These are phyloP conservation scores for Mechanitis mazaeus DNA, from an alignment of 2,888 invertebrate genomes.

Conservation along the genomic window DNA sequence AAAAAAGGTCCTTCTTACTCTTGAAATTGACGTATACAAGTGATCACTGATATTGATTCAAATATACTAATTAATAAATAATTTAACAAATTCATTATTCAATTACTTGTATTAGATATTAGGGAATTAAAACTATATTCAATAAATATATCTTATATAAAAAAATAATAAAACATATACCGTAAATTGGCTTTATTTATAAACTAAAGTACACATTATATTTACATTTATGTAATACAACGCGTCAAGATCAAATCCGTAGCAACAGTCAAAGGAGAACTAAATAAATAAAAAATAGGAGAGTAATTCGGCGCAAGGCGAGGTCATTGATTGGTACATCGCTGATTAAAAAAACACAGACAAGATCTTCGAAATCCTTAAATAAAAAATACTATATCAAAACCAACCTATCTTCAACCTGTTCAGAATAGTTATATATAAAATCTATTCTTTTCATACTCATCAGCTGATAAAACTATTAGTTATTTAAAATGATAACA, in stretches of 20 bases:
- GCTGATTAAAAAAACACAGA: conserved; percentile 40
- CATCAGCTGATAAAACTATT: conserved; percentile 11
- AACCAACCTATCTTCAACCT: conserved; percentile 23
- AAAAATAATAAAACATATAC: conserved; percentile 34
- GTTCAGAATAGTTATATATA: conserved; percentile 29
- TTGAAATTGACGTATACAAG: too few species aligned
- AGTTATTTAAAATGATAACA: not conserved
- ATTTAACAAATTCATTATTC: not conserved
- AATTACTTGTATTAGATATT: not conserved
- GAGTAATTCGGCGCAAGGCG: conserved; percentile 42
- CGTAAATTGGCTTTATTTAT: conserved; percentile 67
- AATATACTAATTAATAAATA: too few species aligned
- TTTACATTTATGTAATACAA: conserved; percentile 72
- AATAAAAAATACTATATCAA: conserved; percentile 23
- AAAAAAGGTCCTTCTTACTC: too few species aligned
- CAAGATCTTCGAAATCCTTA: conserved; percentile 24
- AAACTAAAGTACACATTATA: conserved; percentile 56
- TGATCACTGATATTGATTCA: too few species aligned
- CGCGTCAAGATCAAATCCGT: conserved; percentile 73
- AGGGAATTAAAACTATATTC: too few species aligned
- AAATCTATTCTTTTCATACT: conserved; percentile 17
- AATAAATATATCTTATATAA: not conserved
- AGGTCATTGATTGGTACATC: conserved; percentile 46
- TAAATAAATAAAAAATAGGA: conserved; percentile 57
- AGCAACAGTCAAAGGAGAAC: conserved; percentile 73